A percentile compares a stretch with the other conserved stretches of the same genome.
Evolutionary conservation across 2,113 vertebrate genomes (phyloP).

Genomic region (Heterocephalus glaber): DNA sequence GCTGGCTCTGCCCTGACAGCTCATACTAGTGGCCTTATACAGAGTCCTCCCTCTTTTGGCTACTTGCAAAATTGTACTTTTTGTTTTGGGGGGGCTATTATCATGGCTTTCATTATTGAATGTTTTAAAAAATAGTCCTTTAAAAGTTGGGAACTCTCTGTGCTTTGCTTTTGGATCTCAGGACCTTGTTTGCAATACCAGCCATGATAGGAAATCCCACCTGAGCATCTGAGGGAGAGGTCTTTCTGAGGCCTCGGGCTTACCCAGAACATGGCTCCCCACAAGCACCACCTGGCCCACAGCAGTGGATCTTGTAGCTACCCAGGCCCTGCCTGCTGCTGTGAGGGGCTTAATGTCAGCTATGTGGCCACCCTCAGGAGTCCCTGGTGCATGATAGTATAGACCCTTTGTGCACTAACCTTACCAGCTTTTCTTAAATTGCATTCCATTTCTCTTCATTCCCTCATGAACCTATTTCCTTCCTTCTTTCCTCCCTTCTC

Average conservation of each 20-base stretch:
- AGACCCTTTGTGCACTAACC: background rate
- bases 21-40: background rate
- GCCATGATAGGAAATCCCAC: background rate
- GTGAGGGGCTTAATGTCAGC: background rate
- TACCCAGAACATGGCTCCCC: background rate
- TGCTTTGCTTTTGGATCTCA: background rate
- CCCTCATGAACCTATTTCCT: background rate
- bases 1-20: background rate
- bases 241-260: background rate
- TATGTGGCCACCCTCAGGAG: background rate
- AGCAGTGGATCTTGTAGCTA: background rate
- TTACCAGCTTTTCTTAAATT: constrained; percentile 14
- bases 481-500: background rate
- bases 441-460: background rate
- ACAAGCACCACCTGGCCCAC: background rate
- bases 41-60: background rate
- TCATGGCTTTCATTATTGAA: background rate
- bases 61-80: background rate
- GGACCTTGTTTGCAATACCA: background rate
- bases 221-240: background rate
- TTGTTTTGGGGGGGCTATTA: background rate
- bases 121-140: constrained; percentile 6
- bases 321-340: background rate
- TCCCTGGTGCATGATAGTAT: background rate
- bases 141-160: background rate